phyloP scores from a whole-genome alignment of 2,113 vertebrate genomes.

The Thryonomys swinderianus region DNA sequence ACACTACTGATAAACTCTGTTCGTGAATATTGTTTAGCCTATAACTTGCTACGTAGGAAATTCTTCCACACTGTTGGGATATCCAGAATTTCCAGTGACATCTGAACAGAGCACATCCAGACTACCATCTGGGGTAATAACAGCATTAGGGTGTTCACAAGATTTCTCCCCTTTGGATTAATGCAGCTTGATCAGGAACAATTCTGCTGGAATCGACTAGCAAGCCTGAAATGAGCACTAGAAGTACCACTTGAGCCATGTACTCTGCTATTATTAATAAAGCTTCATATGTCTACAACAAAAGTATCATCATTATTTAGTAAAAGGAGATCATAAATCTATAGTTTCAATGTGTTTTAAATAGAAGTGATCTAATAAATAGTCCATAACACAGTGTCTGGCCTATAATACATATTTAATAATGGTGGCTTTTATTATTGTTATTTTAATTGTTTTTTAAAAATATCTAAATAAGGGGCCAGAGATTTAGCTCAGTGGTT shows the following conservation, averaged over 20 bases:
- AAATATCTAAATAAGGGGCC: constrained; percentile 25
- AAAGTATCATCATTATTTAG: neutral
- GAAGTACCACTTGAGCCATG: neutral
- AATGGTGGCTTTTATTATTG: neutral
- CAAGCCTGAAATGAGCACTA: neutral
- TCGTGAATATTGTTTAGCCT: neutral
- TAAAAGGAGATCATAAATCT: neutral
- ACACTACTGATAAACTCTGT: neutral
- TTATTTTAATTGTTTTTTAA: constrained; percentile 41
- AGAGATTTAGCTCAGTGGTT: too few species aligned
- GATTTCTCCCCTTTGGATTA: neutral
- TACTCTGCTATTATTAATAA: neutral
- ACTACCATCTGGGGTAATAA: neutral
- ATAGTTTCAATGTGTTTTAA: neutral
- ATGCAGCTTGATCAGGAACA: neutral
- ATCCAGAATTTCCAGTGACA: neutral
- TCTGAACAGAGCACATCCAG: neutral
- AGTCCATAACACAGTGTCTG: neutral
- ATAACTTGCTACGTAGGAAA: constrained; percentile 8
- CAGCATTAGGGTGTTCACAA: neutral
- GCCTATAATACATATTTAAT: neutral
- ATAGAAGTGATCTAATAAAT: neutral
- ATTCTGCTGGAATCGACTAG: neutral
- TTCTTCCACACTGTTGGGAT: neutral
- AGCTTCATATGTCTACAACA: neutral